Conservation (phyloP, 92 coral and sea anemone species). For the Zoanthus sansibaricus region DNA sequence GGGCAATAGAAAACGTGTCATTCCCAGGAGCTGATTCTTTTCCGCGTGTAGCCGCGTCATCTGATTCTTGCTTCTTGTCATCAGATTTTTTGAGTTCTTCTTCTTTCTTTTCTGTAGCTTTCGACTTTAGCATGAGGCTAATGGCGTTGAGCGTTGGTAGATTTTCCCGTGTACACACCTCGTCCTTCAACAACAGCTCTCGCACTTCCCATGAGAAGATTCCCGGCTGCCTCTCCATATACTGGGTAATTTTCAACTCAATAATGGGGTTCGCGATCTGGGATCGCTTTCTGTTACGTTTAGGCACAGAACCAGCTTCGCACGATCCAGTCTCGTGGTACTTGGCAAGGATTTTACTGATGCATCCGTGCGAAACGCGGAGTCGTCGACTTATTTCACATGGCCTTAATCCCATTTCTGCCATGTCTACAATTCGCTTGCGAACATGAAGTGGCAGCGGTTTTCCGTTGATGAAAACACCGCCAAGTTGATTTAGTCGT, state of each 20-base stretch:
- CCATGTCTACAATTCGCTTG: slow-evolving; percentile 89
- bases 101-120: slow-evolving; percentile 54
- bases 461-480: slow-evolving; percentile 95
- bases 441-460: slow-evolving; percentile 92
- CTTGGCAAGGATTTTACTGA: slow-evolving; percentile 91
- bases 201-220: slow-evolving; percentile 99
- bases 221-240: slow-evolving; percentile 81
- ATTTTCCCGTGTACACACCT: slow-evolving; percentile 81
- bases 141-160: slow-evolving; percentile 94
- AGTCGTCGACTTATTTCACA: slow-evolving; percentile 97
- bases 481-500: slow-evolving; percentile 94
- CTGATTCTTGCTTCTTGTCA: neutral
- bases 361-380: slow-evolving; percentile 97
- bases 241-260: slow-evolving; percentile 79
- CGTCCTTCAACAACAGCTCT: slow-evolving; percentile 86
- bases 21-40: slow-evolving; percentile 16
- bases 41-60: slow-evolving; percentile 7
- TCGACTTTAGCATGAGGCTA: slow-evolving; percentile 92
- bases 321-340: slow-evolving; percentile 97
- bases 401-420: slow-evolving; percentile 87
- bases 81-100: slow-evolving; percentile 24
- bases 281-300: slow-evolving; percentile 49
- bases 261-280: slow-evolving; percentile 55
- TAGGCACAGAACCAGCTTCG: slow-evolving; percentile 67
- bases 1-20: slow-evolving; percentile 10